Percentiles rank a stretch among this genome's conserved stretches.
Conservation (phyloP, 2,113 vertebrate genomes). For the Crypturellus undulatus region DNA sequence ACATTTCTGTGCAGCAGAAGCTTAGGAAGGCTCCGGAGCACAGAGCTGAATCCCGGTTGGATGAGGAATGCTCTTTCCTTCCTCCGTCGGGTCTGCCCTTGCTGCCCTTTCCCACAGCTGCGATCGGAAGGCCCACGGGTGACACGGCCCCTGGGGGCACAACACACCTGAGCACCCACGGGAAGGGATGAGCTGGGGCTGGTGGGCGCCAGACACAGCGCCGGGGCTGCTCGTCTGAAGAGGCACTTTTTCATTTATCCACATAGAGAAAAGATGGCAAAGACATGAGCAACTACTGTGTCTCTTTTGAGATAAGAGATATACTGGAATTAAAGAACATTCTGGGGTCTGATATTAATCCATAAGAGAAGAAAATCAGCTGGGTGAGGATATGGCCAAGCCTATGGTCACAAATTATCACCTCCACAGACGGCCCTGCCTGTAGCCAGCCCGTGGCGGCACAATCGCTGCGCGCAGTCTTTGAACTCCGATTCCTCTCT, state of each 20-base stretch:
- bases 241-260: not conserved
- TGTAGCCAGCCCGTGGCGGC: accelerated
- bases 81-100: not conserved
- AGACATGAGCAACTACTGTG: not conserved
- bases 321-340: not conserved
- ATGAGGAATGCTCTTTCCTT: not conserved
- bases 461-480: not conserved
- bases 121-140: not conserved
- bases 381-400: not conserved
- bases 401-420: not conserved
- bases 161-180: accelerated
- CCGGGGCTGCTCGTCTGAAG: not conserved
- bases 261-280: not conserved
- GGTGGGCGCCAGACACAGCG: not conserved
- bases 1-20: not conserved
- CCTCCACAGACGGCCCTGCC: not conserved
- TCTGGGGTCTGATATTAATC: accelerated
- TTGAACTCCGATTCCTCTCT: not conserved
- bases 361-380: not conserved
- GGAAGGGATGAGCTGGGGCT: not conserved
- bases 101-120: not conserved
- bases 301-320: not conserved
- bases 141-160: not conserved
- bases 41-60: not conserved
- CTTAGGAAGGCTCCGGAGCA: not conserved